A percentile compares a stretch with the other conserved stretches of the same genome.
Evolutionary conservation across 2,888 invertebrate genomes (phyloP).

Genomic region (Panzeria rudis): DNA sequence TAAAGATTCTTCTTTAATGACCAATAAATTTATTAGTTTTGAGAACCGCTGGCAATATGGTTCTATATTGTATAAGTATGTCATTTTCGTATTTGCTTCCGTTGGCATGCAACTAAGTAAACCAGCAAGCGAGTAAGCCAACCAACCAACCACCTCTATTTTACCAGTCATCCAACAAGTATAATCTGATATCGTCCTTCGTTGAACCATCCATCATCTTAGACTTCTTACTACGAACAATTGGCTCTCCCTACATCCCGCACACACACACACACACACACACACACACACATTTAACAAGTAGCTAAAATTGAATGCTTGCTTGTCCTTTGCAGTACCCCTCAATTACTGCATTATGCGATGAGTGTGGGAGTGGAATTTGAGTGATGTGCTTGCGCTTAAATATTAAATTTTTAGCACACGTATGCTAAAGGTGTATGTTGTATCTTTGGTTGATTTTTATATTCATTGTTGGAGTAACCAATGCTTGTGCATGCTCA

Average conservation of each 20-base stretch:
- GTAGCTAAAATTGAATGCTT: conserved; percentile 65
- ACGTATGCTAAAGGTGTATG: conserved; percentile 3
- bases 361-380: conserved; percentile 3
- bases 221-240: neutral
- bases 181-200: conserved; percentile 63
- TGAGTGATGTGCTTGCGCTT: conserved; percentile 14
- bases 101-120: conserved; percentile 36
- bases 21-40: neutral
- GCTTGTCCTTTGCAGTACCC: conserved; percentile 32
- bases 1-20: too few relatives aligned
- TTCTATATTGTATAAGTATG: conserved; percentile 36
- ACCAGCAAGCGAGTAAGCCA: conserved; percentile 14
- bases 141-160: too few relatives aligned
- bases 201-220: conserved; percentile 45
- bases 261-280: conserved; percentile 6
- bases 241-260: neutral
- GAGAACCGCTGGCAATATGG: too few relatives aligned
- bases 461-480: conserved; percentile 56
- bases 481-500: conserved; percentile 72
- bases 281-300: conserved; percentile 39
- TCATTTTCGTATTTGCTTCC: conserved; percentile 62
- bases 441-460: conserved; percentile 26
- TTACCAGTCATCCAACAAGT: conserved; percentile 13
- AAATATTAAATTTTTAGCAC: conserved; percentile 49
- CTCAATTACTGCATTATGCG: conserved; percentile 46